Base-by-base conservation (phyloP, 2,113 vertebrate species). In the Oplegnathus fasciatus region DNA sequence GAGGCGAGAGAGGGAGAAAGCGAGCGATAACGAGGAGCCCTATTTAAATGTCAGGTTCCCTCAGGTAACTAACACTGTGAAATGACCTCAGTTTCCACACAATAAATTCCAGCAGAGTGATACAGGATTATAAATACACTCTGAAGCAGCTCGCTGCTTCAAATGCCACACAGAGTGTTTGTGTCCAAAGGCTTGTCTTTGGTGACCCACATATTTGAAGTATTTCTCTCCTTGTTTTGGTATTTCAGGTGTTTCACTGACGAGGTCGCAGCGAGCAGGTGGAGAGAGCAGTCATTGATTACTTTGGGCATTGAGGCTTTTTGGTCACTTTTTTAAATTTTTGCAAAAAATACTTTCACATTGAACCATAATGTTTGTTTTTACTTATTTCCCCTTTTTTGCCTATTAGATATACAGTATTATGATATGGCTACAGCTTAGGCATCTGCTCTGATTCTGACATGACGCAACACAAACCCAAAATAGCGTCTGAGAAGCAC, bases 41-140 rank as follows among this genome's bases (percentile, higher is more conserved):
- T 17, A 52, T 92, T 92, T 87, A 89, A 92, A 90, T 92, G 88
- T 84, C 88, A 90, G 79, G 64, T 26, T 82, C 76, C 88, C 84
- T 85, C 86, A 84, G 88, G 90, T 92, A 75, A 79, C 82, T 40
- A 78, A 89, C 79, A 5, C 82, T 87, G 84, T 83, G 82, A 75
- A 81, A 78, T 74, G 86, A 88, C 86, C 88, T 83, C 86, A 2
- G 76, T 61, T 83, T 87, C 77, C 81, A 73, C 75, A 70, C 81
- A 77, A 75, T 90, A 24, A 80, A 84, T 22, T 57, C 82, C 80
- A 78, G 80, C 79, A 30, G 67, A 77, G 82, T 52, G 65, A 85
- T 71, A 34, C 28, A 0, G 55, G 66, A 84, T 82, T 57, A 80
- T 34, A 73, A 85, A 89, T 65, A 75, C 55, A 54, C 44, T 78